phyloP scores from a whole-genome alignment of 2,888 invertebrate genomes.

The Tiphia femorata region DNA sequence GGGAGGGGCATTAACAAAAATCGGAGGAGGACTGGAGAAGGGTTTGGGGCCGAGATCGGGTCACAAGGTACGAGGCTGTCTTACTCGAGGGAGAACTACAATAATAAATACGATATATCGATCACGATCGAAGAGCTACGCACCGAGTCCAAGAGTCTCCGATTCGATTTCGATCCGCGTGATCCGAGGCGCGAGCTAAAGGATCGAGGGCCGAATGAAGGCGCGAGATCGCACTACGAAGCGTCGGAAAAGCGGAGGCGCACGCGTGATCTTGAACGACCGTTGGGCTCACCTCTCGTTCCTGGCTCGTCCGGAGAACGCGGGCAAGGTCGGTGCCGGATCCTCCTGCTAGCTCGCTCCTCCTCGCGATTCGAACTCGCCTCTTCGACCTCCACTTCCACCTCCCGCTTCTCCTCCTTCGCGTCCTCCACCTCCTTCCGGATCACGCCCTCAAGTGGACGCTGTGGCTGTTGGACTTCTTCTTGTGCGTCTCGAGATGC shows the following conservation, averaged over 20 bases:
- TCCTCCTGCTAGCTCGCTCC: neutral
- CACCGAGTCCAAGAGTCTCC: conserved; percentile 17
- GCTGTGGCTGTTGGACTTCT: conserved; percentile 70
- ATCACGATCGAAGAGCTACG: conserved; percentile 16
- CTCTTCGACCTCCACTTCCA: no score
- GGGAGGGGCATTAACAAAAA: no score
- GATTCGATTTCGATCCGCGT: conserved; percentile 8
- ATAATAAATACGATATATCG: conserved; percentile 29
- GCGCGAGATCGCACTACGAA: no score
- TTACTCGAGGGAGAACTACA: conserved; percentile 20
- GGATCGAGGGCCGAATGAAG: no score
- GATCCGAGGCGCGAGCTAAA: neutral
- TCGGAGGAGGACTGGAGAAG: no score
- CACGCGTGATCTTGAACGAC: no score
- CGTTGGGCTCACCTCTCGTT: no score
- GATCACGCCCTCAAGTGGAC: conserved; percentile 59
- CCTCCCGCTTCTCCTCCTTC: no score
- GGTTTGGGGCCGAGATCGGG: conserved; percentile 3
- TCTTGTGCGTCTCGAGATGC: conserved; percentile 84
- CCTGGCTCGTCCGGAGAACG: no score
- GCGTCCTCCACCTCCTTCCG: no score
- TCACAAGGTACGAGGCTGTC: conserved; percentile 1
- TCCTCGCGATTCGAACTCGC: neutral
- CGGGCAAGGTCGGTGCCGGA: no score
- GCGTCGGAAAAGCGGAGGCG: no score